Conservation (phyloP, 2,797 vertebrate species). For the Betta splendens region DNA sequence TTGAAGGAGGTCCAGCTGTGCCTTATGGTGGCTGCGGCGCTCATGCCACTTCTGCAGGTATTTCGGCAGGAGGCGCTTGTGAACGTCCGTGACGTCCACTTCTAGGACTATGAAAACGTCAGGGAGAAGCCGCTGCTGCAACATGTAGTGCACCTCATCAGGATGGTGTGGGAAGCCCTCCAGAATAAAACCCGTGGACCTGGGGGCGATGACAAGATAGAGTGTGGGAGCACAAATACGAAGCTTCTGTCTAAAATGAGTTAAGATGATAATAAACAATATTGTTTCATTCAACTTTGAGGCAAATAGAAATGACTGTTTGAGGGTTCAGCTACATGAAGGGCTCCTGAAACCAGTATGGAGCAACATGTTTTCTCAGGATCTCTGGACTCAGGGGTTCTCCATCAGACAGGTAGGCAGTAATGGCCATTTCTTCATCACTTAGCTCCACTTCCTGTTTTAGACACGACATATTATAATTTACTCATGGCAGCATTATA, state of each 20-base stretch:
- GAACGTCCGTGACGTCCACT: conserved; percentile 80
- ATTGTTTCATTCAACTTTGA: not conserved
- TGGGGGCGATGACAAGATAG: conserved; percentile 31
- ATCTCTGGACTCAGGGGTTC: conserved; percentile 80
- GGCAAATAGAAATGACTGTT: not conserved
- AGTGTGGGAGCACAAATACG: too few relatives aligned
- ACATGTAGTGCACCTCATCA: conserved; percentile 86
- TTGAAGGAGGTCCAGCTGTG: conserved; percentile 76
- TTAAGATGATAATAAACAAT: not conserved
- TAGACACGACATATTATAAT: conserved; percentile 2
- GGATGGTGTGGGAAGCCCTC: conserved; percentile 89
- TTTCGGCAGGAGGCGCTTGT: conserved; percentile 83
- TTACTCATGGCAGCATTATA: not conserved
- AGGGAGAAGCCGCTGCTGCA: conserved; percentile 84
- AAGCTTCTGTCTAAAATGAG: too few relatives aligned
- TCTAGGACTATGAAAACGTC: conserved; percentile 83
- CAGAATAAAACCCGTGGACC: conserved; percentile 92
- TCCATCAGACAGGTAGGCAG: conserved; percentile 81
- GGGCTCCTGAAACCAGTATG: conserved; percentile 92
- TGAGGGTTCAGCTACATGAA: conserved; percentile 81
- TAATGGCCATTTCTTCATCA: conserved; percentile 87
- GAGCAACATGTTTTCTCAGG: conserved; percentile 83
- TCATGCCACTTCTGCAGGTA: conserved; percentile 83
- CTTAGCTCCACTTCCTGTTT: conserved; percentile 78
- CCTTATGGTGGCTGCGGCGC: conserved; percentile 61